These are phyloP conservation scores for Malacoctenus gilli DNA, from an alignment of 2,797 vertebrate genomes.

Conservation along the genomic window DNA sequence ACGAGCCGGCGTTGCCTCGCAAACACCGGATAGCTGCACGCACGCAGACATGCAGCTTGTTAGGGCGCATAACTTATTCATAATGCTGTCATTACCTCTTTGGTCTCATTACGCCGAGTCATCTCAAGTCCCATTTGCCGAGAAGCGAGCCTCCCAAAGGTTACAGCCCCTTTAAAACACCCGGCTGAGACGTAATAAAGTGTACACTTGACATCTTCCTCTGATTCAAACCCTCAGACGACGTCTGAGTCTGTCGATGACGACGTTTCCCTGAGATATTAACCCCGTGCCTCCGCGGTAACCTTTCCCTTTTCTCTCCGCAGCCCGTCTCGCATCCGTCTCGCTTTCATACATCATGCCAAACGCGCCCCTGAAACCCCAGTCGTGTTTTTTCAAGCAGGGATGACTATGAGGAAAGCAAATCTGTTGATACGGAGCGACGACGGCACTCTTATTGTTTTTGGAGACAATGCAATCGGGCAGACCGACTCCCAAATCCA, in stretches of 20 bases:
- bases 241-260: slow-evolving; percentile 29
- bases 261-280: slow-evolving; percentile 21
- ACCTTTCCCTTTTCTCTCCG: not conserved
- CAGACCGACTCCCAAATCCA: no score
- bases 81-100: slow-evolving; percentile 43
- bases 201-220: slow-evolving; percentile 28
- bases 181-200: not conserved
- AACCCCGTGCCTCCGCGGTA: slow-evolving; percentile 22
- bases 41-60: slow-evolving; percentile 33
- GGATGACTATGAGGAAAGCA: not conserved
- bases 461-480: not conserved
- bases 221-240: slow-evolving; percentile 41
- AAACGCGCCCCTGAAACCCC: slow-evolving; percentile 18
- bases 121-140: slow-evolving; percentile 29
- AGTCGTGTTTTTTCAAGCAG: no score
- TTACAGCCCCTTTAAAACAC: slow-evolving; percentile 34
- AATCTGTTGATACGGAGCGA: not conserved
- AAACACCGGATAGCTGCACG: slow-evolving; percentile 11
- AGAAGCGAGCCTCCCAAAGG: slow-evolving; percentile 40
- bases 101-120: slow-evolving; percentile 42
- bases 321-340: not conserved
- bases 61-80: slow-evolving; percentile 51
- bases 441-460: not conserved
- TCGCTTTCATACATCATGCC: not conserved
- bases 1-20: slow-evolving; percentile 2